A percentile compares a stretch with the other conserved stretches of the same genome.
Evolutionary conservation across 1,140 invertebrate species (phyloP).

Genomic region (Bombus superbus): DNA sequence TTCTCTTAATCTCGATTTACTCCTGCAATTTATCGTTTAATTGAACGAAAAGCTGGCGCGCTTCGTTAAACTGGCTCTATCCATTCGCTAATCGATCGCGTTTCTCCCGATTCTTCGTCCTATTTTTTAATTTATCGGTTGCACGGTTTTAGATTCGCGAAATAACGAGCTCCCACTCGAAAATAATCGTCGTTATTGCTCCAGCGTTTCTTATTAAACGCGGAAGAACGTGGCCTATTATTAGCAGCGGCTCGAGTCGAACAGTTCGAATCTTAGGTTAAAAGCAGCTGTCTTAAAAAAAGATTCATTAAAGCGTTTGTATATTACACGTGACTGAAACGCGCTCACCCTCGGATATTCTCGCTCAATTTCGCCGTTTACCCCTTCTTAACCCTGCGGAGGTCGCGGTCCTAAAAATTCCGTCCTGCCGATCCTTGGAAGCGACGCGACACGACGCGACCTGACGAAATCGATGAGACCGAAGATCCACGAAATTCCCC

Average conservation of each 20-base stretch:
- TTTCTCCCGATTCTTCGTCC: background rate
- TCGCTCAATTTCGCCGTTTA: background rate
- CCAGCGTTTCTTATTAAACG: background rate
- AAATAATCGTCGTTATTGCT: background rate
- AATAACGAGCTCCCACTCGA: background rate
- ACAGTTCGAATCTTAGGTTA: background rate
- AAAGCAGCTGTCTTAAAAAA: background rate
- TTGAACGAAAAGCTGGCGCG: background rate
- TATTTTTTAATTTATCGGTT: background rate
- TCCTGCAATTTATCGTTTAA: conserved; percentile 15
- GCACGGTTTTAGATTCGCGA: background rate
- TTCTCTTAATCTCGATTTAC: conserved; percentile 47
- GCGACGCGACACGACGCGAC: no score
- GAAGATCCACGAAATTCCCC: background rate
- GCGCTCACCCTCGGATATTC: no score
- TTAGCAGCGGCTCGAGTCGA: background rate
- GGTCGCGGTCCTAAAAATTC: background rate
- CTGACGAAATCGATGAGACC: background rate
- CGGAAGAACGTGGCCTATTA: background rate
- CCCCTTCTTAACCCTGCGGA: background rate
- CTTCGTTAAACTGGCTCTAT: background rate
- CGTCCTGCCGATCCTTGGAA: background rate
- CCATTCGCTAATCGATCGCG: background rate
- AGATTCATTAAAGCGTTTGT: background rate
- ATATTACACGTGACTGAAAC: background rate